Conservation (phyloP, 2,888 invertebrate genomes). For the Hymenopus coronatus region DNA sequence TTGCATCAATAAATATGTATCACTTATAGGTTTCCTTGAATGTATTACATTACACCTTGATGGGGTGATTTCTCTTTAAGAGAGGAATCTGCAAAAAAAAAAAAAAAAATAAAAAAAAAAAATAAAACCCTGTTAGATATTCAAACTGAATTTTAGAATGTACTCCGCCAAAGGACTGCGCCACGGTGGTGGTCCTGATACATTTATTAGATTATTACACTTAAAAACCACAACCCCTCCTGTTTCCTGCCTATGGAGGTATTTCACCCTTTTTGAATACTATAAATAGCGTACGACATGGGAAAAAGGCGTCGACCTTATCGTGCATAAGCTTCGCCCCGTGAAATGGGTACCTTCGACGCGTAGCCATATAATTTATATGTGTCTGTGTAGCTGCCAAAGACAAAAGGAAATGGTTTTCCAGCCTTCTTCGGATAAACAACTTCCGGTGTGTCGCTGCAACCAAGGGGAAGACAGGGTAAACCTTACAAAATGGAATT, state of each 20-base stretch:
- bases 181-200: neutral
- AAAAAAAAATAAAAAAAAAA: too few species aligned
- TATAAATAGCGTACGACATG: neutral
- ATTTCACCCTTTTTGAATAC: neutral
- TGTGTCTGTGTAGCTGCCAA: conserved; percentile 1
- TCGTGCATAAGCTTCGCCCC: neutral
- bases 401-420: conserved; percentile 29
- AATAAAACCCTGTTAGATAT: neutral
- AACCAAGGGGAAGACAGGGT: neutral
- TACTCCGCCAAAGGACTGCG: neutral
- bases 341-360: neutral
- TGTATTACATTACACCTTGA: too few species aligned
- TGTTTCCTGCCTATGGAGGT: neutral
- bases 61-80: too few species aligned
- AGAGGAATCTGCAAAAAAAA: too few species aligned
- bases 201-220: neutral
- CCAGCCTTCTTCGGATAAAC: conserved; percentile 27
- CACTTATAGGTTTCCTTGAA: too few species aligned
- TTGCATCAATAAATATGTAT: too few species aligned
- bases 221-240: neutral
- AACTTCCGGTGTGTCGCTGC: conserved; percentile 15
- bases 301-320: conserved; percentile 10
- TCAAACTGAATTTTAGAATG: neutral
- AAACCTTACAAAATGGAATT: neutral
- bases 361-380: conserved; percentile 14